Base-by-base conservation (phyloP, 2,797 vertebrate species). In the Acanthopagrus latus region DNA sequence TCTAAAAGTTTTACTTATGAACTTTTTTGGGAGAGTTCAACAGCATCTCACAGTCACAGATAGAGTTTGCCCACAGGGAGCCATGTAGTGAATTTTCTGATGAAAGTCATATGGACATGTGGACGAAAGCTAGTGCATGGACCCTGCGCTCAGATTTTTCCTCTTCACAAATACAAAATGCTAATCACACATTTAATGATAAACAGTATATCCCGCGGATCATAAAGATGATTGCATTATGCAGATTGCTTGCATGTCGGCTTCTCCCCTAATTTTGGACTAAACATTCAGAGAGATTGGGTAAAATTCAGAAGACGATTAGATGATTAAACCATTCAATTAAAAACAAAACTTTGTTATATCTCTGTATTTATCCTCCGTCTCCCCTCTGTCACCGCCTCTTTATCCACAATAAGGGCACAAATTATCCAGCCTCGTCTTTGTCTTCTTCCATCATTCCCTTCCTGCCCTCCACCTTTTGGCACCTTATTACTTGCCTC, bases 381-480 rank as follows among this genome's bases (percentile, higher is more conserved):
- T 60, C 13, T 6, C 46, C 33, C 18, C 38, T 38, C 11, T 25
- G 18, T 73, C 48, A 0, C 25, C 27, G 57, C 8, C 52, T 25
- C 47, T 76, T 81, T 27, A 60, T 76, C 66, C 8, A 44, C 63
- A 51, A 18, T 23, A 60, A 25, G 71, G 66, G 59, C 10, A 60
- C 58, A 64, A 75, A 72, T 73, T 16, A 71, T 18, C 52, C 69
- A 21, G 52, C 68, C 46, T 57, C 11, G 52, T 73, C 67, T 75
- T 76, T 62, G 33, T 72, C 38, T 74, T 63, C 70, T 23, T 76
- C 44, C 13, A 5, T 76, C 66, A 25, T 60, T 73, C 47, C 65
- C 76, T 88, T 81, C 81, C 78, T 78, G 69, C 43, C 71, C 62
- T 74, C 56, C 33, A 0, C 74, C 63, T 74, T 79, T 54, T 86